A percentile compares a stretch with the other conserved stretches of the same genome.
phyloP scores from a whole-genome alignment of 2,113 vertebrate species.

The Macaca nemestrina region DNA sequence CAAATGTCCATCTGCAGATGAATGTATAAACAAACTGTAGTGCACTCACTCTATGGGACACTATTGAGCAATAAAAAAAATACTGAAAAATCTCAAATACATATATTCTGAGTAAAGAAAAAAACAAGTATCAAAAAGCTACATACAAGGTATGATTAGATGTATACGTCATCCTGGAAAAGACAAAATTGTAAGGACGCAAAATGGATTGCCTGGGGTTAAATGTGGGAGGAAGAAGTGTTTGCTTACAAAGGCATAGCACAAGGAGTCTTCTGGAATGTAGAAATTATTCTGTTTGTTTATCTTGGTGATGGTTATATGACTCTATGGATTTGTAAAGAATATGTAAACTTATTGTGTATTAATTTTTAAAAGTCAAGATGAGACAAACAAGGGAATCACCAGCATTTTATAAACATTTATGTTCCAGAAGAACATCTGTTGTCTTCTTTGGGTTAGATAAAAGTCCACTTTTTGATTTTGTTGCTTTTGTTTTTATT shows the following conservation, averaged over 20 bases:
- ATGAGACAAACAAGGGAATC: background rate
- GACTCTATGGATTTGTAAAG: background rate
- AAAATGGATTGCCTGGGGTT: background rate
- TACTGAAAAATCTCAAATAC: background rate
- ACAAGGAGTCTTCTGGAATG: background rate
- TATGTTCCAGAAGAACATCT: background rate
- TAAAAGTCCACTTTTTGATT: background rate
- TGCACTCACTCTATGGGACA: background rate
- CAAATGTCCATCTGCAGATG: background rate
- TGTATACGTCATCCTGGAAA: background rate
- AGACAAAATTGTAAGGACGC: background rate
- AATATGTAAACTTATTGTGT: background rate
- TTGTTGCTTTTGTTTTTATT: conserved; percentile 28
- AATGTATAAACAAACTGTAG: background rate
- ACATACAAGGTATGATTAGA: background rate
- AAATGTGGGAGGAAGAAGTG: background rate
- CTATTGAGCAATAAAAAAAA: background rate
- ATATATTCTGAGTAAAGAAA: background rate
- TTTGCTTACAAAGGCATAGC: background rate
- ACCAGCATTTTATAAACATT: background rate
- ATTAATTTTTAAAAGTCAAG: background rate
- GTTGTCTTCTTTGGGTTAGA: background rate
- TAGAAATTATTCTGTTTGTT: background rate
- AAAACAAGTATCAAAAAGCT: background rate
- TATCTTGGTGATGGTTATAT: background rate